Evolutionary conservation across 2,113 vertebrate species (phyloP), one percentile per base, ranked within the genome.

Genomic region (Riparia riparia): DNA sequence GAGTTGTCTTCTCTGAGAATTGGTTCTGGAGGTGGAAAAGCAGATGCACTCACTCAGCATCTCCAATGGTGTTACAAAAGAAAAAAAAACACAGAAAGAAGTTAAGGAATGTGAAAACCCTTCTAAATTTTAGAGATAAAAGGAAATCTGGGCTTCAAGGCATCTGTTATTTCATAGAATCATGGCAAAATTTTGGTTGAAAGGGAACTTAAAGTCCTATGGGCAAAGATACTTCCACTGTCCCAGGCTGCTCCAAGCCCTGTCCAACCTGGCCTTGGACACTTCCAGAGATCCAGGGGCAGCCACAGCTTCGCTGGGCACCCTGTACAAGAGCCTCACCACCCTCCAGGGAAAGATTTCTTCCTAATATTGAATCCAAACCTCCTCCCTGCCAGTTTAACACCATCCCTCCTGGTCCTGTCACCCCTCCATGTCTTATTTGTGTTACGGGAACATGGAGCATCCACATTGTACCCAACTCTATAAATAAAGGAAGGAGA

Each of bases 251-350:
- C 25, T 74, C n/a, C 29, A 45, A 82, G 19, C 39, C 16, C 31
- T 0, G 0, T 60, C 61, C 45, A 68, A 0, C 9, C 24, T 68
- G 61, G 24, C 8, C n/a, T 41, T 68, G 54, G n/a, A 1, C 20
- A 34, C 15, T 47, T 0, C 29, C 70, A 53, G 45, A 24, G 24
- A 60, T 60, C 10, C 64, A 49, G 53, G 28, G 4, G 6, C 37
- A 89, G 44, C 26, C 69, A 51, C 32, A 66, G 32, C 44, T 66
- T 0, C 69, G 29, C 45, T 73, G 69, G 18, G 7, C 18, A 74
- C 0, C 44, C 53, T 45, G 22, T 74, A 19, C 78, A 18, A 51
- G 13, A 28, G 28, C 5, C 39, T 34, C 0, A 0, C 2, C 37
- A 24, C 9, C 39, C 16, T 82, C 54, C 47, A 53, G 19, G 8